Evolutionary conservation across 2,888 invertebrate genomes (phyloP).

Genomic region (Junonia oenone): DNA sequence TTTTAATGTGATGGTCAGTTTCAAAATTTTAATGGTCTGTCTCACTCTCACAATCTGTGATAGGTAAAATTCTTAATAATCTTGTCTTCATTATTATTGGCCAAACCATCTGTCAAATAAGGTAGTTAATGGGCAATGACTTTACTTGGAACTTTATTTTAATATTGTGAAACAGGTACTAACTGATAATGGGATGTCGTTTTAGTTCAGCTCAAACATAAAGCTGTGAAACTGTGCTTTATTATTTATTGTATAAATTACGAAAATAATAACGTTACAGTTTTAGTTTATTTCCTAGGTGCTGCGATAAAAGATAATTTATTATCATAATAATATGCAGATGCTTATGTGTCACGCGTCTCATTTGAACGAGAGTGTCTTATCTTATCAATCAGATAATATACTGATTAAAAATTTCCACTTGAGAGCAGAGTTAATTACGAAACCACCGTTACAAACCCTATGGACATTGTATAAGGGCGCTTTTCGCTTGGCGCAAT

Average conservation of each 20-base stretch:
- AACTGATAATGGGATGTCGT: no score
- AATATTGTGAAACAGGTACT: no score
- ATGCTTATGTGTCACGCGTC: conserved; percentile 59
- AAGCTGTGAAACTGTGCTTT: not conserved
- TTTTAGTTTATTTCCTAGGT: conserved; percentile 43
- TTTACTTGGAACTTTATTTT: no score
- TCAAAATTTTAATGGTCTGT: no score
- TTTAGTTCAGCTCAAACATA: no score
- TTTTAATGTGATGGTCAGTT: no score
- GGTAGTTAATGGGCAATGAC: no score
- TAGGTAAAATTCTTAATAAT: no score
- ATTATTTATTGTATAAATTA: conserved; percentile 1
- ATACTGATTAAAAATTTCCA: conserved; percentile 63
- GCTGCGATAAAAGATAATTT: conserved; percentile 44
- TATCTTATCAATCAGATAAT: conserved; percentile 69
- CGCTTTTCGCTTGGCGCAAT: not conserved
- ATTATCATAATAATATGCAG: conserved; percentile 39
- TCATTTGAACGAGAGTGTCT: conserved; percentile 45
- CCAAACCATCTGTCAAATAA: no score
- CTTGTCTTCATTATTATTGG: no score
- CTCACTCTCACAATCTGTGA: no score
- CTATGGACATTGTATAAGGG: not conserved
- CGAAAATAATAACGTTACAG: conserved; percentile 22
- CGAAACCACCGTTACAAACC: conserved; percentile 33
- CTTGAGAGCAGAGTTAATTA: conserved; percentile 37